Percentiles rank a stretch among this genome's conserved stretches.
These are phyloP conservation scores for Syrrhaptes paradoxus DNA, from an alignment of 2,113 vertebrate genomes.

Conservation along the genomic window DNA sequence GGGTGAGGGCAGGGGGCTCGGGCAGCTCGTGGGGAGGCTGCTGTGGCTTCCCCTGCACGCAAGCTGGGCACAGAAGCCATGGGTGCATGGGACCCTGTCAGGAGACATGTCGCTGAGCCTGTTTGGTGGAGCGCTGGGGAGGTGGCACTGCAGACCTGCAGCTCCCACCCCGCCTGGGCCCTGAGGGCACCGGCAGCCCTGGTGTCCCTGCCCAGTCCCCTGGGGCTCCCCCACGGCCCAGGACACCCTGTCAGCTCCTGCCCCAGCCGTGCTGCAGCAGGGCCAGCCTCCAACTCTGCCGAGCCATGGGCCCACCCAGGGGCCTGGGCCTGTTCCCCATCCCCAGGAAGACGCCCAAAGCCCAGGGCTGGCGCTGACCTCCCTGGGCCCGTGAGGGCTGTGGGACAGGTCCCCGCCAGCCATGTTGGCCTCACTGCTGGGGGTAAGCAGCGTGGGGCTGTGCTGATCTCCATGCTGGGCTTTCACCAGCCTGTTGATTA, in stretches of 20 bases:
- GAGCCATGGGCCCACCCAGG: background rate
- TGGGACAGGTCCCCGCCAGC: background rate
- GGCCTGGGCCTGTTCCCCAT: background rate
- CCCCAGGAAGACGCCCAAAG: background rate
- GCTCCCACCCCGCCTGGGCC: accelerated
- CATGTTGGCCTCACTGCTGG: background rate
- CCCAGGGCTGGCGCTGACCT: background rate
- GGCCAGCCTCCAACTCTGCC: accelerated
- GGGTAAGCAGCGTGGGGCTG: accelerated
- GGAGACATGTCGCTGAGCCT: background rate
- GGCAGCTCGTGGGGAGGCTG: accelerated
- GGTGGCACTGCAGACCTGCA: background rate
- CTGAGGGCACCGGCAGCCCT: background rate
- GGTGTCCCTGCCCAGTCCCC: background rate
- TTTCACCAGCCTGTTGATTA: accelerated
- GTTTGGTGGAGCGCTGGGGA: accelerated
- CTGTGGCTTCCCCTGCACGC: background rate
- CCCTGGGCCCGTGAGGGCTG: accelerated
- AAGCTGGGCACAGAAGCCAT: background rate
- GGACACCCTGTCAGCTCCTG: background rate
- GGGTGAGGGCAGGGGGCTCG: background rate
- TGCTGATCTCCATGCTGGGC: accelerated
- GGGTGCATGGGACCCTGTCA: background rate
- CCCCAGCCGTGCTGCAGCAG: accelerated
- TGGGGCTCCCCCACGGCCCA: accelerated